Conservation (phyloP, 2,797 vertebrate species). For the Gephyroberyx darwinii region DNA sequence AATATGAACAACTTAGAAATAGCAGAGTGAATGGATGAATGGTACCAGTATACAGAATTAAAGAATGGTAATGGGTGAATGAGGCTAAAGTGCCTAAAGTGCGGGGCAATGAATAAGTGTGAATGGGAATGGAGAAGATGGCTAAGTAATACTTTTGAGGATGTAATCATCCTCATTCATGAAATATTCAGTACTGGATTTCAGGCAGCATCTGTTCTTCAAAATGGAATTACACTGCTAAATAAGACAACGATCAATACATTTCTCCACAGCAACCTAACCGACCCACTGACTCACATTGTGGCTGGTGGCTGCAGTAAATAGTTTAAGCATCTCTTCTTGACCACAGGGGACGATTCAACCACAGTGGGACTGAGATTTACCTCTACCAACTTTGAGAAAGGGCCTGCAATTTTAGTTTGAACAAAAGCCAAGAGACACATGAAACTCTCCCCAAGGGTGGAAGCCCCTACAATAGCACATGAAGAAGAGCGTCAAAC, state of each 20-base stretch:
- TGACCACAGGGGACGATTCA: slow-evolving; percentile 44
- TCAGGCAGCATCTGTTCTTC: background rate
- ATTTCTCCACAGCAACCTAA: slow-evolving; percentile 1
- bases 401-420: slow-evolving; percentile 41
- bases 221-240: background rate
- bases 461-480: slow-evolving; percentile 49
- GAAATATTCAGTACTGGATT: background rate
- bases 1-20: too few relatives aligned
- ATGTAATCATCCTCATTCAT: background rate
- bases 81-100: too few relatives aligned
- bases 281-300: slow-evolving; percentile 14
- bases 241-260: slow-evolving; percentile 7
- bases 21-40: too few relatives aligned
- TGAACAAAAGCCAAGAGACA: slow-evolving; percentile 68
- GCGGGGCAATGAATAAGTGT: too few relatives aligned
- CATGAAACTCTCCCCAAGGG: slow-evolving; percentile 55
- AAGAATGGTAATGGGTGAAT: too few relatives aligned
- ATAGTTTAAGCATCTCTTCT: slow-evolving; percentile 14
- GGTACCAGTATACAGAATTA: too few relatives aligned
- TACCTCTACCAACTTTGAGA: slow-evolving; percentile 52
- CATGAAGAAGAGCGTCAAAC: slow-evolving; percentile 62
- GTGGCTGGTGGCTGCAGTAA: slow-evolving; percentile 13
- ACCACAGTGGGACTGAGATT: slow-evolving; percentile 33
- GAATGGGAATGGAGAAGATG: too few relatives aligned
- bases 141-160: too few relatives aligned